Evolutionary conservation across 2,888 invertebrate genomes (phyloP).

Genomic region (Himalopsyche japonica): DNA sequence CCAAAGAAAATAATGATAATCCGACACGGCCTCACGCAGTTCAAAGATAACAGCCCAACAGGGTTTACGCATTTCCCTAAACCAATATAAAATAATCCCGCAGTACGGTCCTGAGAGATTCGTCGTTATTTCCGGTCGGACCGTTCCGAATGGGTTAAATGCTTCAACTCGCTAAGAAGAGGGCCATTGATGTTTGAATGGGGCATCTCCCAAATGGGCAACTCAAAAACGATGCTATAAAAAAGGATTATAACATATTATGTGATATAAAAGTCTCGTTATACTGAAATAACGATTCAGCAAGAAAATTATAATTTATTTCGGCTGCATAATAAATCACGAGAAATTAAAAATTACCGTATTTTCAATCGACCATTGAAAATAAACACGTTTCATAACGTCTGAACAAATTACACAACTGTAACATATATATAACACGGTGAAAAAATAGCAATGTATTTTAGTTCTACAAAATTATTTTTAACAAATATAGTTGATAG

Average conservation of each 20-base stretch:
- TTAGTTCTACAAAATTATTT: too few relatives aligned
- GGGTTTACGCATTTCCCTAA: background rate
- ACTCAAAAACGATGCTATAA: background rate
- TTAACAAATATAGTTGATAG: too few relatives aligned
- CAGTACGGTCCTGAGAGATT: background rate
- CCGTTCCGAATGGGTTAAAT: background rate
- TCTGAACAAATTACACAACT: too few relatives aligned
- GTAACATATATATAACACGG: too few relatives aligned
- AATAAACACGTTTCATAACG: too few relatives aligned
- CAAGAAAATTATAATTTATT: too few relatives aligned
- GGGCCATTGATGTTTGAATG: background rate
- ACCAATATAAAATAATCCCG: background rate
- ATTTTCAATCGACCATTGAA: too few relatives aligned
- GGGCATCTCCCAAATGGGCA: background rate
- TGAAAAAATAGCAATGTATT: too few relatives aligned
- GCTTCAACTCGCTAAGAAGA: background rate
- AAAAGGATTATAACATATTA: background rate
- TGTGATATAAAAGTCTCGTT: too few relatives aligned
- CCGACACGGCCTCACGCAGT: background rate
- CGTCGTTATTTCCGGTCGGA: background rate
- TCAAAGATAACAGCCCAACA: background rate
- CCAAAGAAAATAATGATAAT: background rate
- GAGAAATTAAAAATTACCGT: too few relatives aligned
- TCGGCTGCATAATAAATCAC: too few relatives aligned
- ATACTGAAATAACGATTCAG: too few relatives aligned